phyloP scores from a whole-genome alignment of 1,140 invertebrate species.

The Drosophila truncata region DNA sequence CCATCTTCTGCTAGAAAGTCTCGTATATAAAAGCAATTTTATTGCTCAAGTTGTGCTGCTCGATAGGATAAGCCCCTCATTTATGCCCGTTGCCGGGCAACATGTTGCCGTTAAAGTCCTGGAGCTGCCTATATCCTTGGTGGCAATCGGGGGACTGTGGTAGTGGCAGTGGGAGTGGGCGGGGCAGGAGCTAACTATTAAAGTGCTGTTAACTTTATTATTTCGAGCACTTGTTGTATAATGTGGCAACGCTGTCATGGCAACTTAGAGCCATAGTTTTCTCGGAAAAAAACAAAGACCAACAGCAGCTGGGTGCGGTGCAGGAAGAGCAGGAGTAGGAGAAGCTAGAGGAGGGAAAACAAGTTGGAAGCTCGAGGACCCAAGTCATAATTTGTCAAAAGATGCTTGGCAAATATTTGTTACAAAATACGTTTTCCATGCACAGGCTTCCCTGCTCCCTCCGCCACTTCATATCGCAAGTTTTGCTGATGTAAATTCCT shows the following conservation, averaged over 20 bases:
- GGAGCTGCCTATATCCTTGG: conserved; percentile 15
- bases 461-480: conserved; percentile 35
- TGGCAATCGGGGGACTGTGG: conserved; percentile 19
- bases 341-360: not conserved
- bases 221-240: conserved; percentile 83
- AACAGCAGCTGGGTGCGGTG: conserved; percentile 6
- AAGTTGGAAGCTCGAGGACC: conserved; percentile 35
- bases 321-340: conserved; percentile 3
- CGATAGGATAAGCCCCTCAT: conserved; percentile 80
- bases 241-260: conserved; percentile 78
- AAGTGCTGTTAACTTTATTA: conserved; percentile 84
- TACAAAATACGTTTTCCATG: conserved; percentile 66
- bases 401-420: conserved; percentile 75
- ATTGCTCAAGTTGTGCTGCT: conserved; percentile 81
- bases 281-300: conserved; percentile 42
- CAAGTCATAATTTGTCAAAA: conserved; percentile 81
- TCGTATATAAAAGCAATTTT: conserved; percentile 78
- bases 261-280: conserved; percentile 76
- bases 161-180: conserved; percentile 4
- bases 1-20: not conserved
- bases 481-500: conserved; percentile 64
- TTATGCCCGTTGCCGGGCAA: conserved; percentile 78
- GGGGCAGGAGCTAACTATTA: conserved; percentile 69
- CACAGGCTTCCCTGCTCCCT: conserved; percentile 27
- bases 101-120: conserved; percentile 65